Evolutionary conservation across 2,113 vertebrate genomes (phyloP), one percentile per base, ranked within the genome.

Genomic region (Geococcyx californianus): DNA sequence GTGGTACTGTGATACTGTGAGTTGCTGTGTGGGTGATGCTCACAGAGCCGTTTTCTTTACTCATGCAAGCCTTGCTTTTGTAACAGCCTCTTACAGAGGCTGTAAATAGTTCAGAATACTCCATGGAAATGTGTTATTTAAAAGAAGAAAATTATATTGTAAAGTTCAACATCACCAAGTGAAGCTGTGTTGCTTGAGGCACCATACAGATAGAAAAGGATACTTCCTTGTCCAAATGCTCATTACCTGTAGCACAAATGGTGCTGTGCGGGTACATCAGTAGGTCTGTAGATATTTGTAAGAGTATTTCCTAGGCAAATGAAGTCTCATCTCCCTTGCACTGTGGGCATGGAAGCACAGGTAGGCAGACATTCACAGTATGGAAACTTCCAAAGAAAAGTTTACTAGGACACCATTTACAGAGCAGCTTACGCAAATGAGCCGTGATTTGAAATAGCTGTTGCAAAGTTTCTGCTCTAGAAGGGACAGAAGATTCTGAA

Each of bases 31-130:
- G 56, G 28, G 49, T 44, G 70, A 73, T 56, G 31, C 10, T 34
- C 33, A 51, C 0, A 2, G 26, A 36, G 77, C 28, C 1, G 1
- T 72, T 52, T 42, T 47, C 66, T 45, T 25, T 62, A 13, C 77
- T 67, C 15, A 0, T n/a, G 33, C 31, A 19, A 3, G 56, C 28
- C 31, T 34, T 0, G 2, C 62, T 75, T 63, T 45, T 62, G 2
- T n/a, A 69, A 24, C 33, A 77, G 31, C 49, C 13, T 10, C 13
- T n/a, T 18, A 56, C 29, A 66, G 54, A 56, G 33, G 19, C 28
- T 58, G n/a, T 38, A 28, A 54, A 59, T 62, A 49, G 40, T 26
- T 64, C 23, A 14, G 38, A 59, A 23, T 84, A 84, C 49, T 38
- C 51, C 31, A 14, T 42, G n/a, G 74, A 60, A 51, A 58, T n/a